Conservation (phyloP, 2,113 vertebrate species). For the Pollimyrus isidori region DNA sequence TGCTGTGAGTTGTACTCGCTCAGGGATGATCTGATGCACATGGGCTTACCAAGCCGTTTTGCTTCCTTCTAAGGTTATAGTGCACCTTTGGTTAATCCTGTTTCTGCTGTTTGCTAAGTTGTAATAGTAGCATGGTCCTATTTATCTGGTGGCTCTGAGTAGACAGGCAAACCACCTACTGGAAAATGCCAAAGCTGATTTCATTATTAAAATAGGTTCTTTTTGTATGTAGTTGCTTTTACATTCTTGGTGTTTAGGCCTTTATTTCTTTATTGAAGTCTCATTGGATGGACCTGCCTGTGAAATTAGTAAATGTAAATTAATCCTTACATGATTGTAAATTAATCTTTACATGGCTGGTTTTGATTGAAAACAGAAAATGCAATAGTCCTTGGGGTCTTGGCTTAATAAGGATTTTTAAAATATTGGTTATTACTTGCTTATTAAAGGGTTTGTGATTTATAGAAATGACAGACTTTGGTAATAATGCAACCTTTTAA, state of each 20-base stretch:
- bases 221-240: not conserved
- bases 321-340: not conserved
- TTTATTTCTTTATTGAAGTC: not conserved
- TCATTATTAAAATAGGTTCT: not conserved
- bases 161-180: not conserved
- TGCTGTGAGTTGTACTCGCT: not conserved
- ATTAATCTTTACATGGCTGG: not conserved
- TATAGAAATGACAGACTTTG: not conserved
- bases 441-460: not conserved
- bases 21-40: not conserved
- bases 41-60: not conserved
- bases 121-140: not conserved
- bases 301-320: not conserved
- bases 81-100: not conserved
- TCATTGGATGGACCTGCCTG: not conserved
- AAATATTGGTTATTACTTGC: not conserved
- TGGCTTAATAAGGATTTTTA: not conserved
- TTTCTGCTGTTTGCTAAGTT: not conserved
- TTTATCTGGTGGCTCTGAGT: not conserved
- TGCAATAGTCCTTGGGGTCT: not conserved
- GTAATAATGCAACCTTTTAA: not conserved
- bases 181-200: not conserved
- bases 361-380: not conserved
- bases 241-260: not conserved
- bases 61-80: not conserved